Evolutionary conservation across 2,888 invertebrate genomes (phyloP).

Genomic region (Maniola hyperantus): DNA sequence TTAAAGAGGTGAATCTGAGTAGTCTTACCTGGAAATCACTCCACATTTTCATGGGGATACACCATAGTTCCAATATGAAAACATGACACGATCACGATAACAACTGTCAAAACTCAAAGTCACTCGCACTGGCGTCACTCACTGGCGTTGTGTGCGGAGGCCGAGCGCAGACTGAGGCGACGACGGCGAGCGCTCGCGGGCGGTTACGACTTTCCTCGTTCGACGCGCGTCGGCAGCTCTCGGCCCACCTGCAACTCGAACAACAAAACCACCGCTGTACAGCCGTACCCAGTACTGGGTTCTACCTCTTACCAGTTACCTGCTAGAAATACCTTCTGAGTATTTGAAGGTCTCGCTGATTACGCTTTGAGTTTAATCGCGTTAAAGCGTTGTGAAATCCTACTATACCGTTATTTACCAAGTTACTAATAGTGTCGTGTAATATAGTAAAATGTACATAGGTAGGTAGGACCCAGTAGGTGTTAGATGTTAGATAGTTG

Average conservation of each 20-base stretch:
- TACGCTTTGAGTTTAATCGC: conserved; percentile 11
- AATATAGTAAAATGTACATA: neutral
- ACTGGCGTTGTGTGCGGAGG: conserved; percentile 65
- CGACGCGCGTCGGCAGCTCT: conserved; percentile 51
- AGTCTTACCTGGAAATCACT: conserved; percentile 80
- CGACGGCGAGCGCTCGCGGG: conserved; percentile 37
- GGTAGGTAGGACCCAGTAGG: neutral
- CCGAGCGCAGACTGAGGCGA: conserved; percentile 75
- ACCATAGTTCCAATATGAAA: conserved; percentile 82
- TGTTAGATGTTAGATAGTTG: neutral
- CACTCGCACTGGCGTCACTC: conserved; percentile 72
- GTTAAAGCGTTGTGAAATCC: conserved; percentile 36
- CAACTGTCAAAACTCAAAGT: conserved; percentile 80
- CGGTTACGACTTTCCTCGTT: conserved; percentile 48
- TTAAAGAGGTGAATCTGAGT: neutral
- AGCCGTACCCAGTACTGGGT: conserved; percentile 29
- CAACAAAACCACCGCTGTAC: conserved; percentile 64
- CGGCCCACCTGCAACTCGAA: conserved; percentile 78
- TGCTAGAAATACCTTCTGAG: conserved; percentile 54
- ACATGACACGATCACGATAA: conserved; percentile 82
- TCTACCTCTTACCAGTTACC: conserved; percentile 39
- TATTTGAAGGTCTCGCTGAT: conserved; percentile 6
- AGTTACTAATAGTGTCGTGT: neutral
- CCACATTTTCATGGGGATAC: conserved; percentile 82
- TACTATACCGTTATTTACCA: neutral